Conservation (phyloP, 2,113 vertebrate genomes). For the Echinops telfairi region DNA sequence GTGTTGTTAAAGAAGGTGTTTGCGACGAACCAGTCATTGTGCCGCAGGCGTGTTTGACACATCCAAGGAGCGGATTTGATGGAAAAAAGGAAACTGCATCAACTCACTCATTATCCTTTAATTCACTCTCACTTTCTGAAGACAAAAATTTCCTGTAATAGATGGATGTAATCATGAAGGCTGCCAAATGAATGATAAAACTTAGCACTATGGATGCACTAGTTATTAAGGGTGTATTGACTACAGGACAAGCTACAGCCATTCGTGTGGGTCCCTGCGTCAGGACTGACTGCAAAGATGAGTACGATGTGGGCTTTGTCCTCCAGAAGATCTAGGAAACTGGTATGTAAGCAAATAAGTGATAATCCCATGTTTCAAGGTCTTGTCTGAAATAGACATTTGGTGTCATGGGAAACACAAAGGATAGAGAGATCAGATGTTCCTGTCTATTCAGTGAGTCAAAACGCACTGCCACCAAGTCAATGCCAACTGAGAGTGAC, state of each 20-base stretch:
- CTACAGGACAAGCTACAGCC: background rate
- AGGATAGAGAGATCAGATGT: too few species aligned
- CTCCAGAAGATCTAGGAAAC: background rate
- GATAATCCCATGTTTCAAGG: too few species aligned
- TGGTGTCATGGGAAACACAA: too few species aligned
- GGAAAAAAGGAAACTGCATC: constrained; percentile 3
- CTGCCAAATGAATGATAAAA: background rate
- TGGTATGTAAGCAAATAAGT: too few species aligned
- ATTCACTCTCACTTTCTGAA: background rate
- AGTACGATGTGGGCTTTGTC: background rate
- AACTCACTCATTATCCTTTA: background rate
- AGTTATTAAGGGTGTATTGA: background rate
- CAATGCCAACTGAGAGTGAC: too few species aligned
- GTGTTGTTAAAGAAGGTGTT: background rate
- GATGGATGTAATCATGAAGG: background rate
- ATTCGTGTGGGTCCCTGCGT: background rate
- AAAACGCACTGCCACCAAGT: too few species aligned
- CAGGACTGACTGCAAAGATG: background rate
- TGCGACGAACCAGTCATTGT: too few species aligned
- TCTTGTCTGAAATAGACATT: too few species aligned
- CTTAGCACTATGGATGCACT: background rate
- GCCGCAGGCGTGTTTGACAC: background rate
- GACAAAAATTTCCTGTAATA: background rate
- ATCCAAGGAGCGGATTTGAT: background rate
- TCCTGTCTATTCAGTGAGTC: too few species aligned